phyloP scores from a whole-genome alignment of 2,113 vertebrate species.

The Chloroceryle aenea region DNA sequence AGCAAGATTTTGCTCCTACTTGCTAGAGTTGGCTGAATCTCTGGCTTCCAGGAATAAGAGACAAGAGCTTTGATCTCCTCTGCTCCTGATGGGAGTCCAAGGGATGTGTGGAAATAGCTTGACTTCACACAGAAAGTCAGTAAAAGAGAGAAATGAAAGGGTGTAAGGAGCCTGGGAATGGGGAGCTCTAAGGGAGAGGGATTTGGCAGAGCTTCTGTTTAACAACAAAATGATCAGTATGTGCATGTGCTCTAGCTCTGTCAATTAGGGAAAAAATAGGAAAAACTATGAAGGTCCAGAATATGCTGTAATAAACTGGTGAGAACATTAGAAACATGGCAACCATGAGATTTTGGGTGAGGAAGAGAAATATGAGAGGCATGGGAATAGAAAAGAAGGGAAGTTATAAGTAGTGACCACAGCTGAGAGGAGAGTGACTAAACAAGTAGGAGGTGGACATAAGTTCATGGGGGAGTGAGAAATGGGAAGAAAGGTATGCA shows the following conservation, averaged over 20 bases:
- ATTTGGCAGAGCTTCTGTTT: background rate
- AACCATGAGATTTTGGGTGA: background rate
- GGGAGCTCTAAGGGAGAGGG: background rate
- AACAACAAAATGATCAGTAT: background rate
- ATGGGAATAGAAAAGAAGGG: background rate
- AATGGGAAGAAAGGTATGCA: background rate
- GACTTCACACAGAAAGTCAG: background rate
- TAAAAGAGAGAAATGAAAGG: background rate
- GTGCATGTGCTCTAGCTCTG: fast-evolving
- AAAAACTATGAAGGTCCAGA: background rate
- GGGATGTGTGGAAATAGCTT: background rate
- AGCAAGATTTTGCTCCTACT: background rate
- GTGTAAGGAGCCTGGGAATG: background rate
- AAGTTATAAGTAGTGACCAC: background rate
- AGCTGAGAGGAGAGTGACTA: background rate
- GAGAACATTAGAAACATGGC: background rate
- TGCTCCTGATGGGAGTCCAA: background rate
- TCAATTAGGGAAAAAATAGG: background rate
- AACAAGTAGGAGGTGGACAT: background rate
- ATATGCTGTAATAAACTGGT: background rate
- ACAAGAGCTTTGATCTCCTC: background rate
- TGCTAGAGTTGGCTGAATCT: background rate
- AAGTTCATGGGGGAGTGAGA: background rate
- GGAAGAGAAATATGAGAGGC: background rate
- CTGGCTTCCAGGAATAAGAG: background rate